Evolutionary conservation across 2,113 vertebrate genomes (phyloP).

Genomic region (Calyptomena viridis): DNA sequence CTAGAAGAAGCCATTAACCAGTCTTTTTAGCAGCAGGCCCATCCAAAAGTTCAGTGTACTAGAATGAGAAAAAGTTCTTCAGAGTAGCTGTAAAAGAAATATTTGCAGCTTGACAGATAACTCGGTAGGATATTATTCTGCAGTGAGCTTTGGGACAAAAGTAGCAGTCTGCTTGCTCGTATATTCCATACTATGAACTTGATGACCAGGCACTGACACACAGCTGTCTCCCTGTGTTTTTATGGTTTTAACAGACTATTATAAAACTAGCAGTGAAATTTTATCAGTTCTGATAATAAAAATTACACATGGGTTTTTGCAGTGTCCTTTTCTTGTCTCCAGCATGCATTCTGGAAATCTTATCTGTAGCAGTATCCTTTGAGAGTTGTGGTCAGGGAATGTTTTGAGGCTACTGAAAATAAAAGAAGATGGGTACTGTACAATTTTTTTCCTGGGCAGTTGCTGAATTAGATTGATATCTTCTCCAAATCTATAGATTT

Average conservation of each 20-base stretch:
- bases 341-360: neutral
- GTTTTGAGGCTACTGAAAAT: neutral
- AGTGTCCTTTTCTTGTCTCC: neutral
- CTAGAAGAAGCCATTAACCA: neutral
- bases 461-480: neutral
- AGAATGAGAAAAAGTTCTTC: neutral
- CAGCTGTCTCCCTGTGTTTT: neutral
- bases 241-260: neutral
- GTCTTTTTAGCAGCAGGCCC: neutral
- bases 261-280: neutral
- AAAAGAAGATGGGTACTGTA: neutral
- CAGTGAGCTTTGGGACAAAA: neutral
- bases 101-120: neutral
- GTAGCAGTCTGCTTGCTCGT: neutral
- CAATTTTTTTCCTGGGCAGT: neutral
- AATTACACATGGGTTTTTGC: neutral
- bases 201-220: neutral
- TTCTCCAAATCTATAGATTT: neutral
- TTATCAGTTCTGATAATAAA: constrained; percentile 13
- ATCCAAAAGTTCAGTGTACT: neutral
- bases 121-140: neutral
- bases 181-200: neutral
- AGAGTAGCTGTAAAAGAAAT: neutral
- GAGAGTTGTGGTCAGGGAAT: neutral
- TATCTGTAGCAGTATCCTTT: neutral